Conservation (phyloP, 2,113 vertebrate genomes). For the Zingel zingel region DNA sequence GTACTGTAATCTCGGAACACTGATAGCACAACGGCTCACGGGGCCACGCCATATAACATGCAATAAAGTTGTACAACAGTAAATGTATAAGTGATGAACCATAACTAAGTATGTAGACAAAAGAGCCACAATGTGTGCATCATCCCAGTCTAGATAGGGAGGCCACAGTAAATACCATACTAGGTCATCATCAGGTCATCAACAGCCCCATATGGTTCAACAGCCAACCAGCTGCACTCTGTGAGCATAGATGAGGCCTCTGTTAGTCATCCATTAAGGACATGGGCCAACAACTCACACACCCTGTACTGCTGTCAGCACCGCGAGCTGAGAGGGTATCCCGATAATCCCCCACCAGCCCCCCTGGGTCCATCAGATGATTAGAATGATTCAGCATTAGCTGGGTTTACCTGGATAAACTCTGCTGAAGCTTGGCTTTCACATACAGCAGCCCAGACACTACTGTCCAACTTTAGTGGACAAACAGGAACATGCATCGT, state of each 20-base stretch:
- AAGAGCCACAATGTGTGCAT: background rate
- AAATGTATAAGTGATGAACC: background rate
- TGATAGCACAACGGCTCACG: constrained; percentile 1
- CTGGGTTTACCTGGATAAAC: constrained; percentile 52
- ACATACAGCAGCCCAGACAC: constrained; percentile 12
- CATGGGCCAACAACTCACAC: background rate
- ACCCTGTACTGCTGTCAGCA: constrained; percentile 22
- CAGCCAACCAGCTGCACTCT: constrained; percentile 2
- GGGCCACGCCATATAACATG: background rate
- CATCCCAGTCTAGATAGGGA: background rate
- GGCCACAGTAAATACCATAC: background rate
- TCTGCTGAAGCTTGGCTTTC: constrained; percentile 45
- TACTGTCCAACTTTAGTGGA: background rate
- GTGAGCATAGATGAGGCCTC: background rate
- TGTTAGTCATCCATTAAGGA: constrained; percentile 13
- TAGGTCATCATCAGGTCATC: background rate
- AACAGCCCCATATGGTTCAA: background rate
- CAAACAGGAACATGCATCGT: background rate
- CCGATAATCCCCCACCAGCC: constrained; percentile 33
- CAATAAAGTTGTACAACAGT: background rate
- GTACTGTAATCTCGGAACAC: background rate
- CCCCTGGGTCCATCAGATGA: constrained; percentile 28
- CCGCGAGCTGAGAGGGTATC: constrained; percentile 1
- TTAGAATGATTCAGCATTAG: constrained; percentile 59
- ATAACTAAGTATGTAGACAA: background rate